Evolutionary conservation across 2,797 vertebrate genomes (phyloP), one percentile per base, ranked within the genome.

Genomic region (Sparus aurata): DNA sequence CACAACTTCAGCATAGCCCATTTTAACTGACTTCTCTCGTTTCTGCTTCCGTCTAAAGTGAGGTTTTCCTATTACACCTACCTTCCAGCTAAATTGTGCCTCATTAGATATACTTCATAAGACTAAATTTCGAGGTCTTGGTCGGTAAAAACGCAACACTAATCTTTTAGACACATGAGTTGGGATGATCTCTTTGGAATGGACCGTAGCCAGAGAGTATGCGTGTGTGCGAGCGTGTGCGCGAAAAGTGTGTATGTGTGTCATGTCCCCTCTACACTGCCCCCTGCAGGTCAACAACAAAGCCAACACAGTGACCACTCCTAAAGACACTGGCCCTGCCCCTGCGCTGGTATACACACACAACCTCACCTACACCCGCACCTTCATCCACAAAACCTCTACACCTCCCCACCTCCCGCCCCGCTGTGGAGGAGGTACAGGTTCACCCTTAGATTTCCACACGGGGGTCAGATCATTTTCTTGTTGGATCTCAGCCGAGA

Each of bases 221-320:
- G 73, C 52, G 66, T 53, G 34, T 9, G 25, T 30, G 62, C 79
- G 55, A 9, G 30, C 45, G 63, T 59, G 63, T 34, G 81, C 79
- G 53, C 81, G 88, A 83, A 85, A 82, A 75, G 84, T 83, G 77
- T 79, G 82, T 86, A 72, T 73, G 75, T 86, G 89, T 88, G 80
- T 94, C 89, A 94, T 94, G 66, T 94, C 72, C 94, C 89, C 83
- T 95, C 82, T 94, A 90, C 86, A 93, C 93, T 92, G 86, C 84
- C 87, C 87, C 89, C 87, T 95, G 84, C 94, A 96, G 95, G 95
- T 95, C 89, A 96, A 95, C 95, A 96, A 96, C 94, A 96, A 95
- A 95, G 94, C 95, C 93, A 96, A 95, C 94, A 94, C 93, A 95
- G 94, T 94, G 92, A 96, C 94, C 94, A 94, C 94, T 94, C 94